Evolutionary conservation across 2,113 vertebrate species (phyloP).

Genomic region (Syngnathus scovelli): DNA sequence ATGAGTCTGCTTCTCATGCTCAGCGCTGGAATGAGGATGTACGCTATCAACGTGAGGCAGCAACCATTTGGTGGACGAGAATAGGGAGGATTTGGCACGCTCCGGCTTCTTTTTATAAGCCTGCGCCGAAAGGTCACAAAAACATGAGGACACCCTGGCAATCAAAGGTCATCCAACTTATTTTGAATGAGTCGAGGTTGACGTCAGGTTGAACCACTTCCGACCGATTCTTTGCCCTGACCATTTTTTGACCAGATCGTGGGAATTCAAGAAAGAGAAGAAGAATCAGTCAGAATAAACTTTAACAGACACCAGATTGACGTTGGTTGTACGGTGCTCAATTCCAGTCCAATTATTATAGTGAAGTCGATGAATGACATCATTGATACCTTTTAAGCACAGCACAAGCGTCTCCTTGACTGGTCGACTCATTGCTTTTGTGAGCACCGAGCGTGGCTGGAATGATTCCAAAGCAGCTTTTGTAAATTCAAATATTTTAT

Average conservation of each 20-base stretch:
- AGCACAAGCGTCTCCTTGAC: background rate
- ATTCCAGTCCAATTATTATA: background rate
- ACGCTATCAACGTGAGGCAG: constrained; percentile 16
- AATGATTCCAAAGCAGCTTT: background rate
- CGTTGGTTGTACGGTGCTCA: too few species aligned
- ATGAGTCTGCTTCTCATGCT: constrained; percentile 20
- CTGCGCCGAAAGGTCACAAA: background rate
- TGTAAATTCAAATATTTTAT: constrained; percentile 70
- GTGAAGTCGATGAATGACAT: too few species aligned
- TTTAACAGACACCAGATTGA: background rate
- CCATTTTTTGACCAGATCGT: too few species aligned
- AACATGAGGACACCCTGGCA: too few species aligned
- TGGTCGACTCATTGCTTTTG: background rate
- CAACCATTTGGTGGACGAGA: constrained; percentile 3
- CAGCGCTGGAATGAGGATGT: constrained; percentile 29
- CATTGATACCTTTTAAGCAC: background rate
- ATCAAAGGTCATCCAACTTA: background rate
- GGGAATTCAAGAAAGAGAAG: too few species aligned
- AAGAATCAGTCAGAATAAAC: background rate
- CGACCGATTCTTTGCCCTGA: too few species aligned
- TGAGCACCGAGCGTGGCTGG: too few species aligned
- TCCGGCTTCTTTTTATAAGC: background rate
- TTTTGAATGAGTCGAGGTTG: background rate
- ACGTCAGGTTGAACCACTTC: too few species aligned
- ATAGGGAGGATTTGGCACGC: background rate